Base-by-base conservation (phyloP, 2,888 invertebrate species). In the Amphipyra berbera region DNA sequence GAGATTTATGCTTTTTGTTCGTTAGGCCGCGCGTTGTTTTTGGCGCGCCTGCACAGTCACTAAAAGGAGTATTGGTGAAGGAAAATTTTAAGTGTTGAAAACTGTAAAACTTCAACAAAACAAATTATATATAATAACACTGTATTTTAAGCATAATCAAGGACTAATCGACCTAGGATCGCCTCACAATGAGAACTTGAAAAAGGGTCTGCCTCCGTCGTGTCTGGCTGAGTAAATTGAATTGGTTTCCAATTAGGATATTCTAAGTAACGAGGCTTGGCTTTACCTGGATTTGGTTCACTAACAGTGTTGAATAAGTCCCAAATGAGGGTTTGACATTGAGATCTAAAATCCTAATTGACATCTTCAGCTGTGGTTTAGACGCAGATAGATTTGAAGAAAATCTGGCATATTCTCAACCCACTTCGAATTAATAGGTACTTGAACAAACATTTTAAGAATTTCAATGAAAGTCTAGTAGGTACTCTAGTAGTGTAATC, bases 1-100 rank as follows among this genome's bases (percentile, higher is more conserved):
- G 97, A 2, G 1, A 14, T 40, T 1, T 1, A 27, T 27, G 33
- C 1, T 38, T 6, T 15, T 27, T 48, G 12, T 30, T 30, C 21
- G 21, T 2, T 21, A 21, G 21, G 21, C 21, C 21, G 21, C 21
- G 21, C 21, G 21, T n/a, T n/a, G n/a, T n/a, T n/a, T n/a, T n/a
- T n/a, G 21, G 21, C 21, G 21, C 21, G 3, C 3, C 21, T n/a
- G n/a, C n/a, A n/a, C n/a, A n/a, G n/a, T n/a, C n/a, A n/a, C n/a
- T n/a, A n/a, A n/a, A 21, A 3, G 21, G 1, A 3, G 21, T 21
- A 1, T 21, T 21, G 21, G 21, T 21, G 3, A 21, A 21, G 21
- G 21, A 1, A 21, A 21, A 21, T 3, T 21, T 21, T 21, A 21
- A 21, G 30, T 4, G 30, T 7, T 6, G 6, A 7, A 1, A 30